Conservation (phyloP, 2,797 vertebrate species). For the Crenuchus spilurus region DNA sequence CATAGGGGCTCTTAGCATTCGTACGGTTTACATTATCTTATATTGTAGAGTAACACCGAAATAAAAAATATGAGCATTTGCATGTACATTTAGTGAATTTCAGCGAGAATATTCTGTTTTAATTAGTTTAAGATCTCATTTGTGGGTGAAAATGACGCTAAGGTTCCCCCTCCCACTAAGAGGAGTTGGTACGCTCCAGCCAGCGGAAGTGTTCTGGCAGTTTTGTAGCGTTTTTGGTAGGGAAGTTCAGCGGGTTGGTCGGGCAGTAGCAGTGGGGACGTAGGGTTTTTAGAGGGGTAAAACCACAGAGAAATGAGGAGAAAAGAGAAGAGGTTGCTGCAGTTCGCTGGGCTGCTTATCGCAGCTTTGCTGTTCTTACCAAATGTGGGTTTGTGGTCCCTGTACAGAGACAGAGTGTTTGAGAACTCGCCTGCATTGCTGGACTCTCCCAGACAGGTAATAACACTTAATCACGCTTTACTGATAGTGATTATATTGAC, state of each 20-base stretch:
- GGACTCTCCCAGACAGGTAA: slow-evolving; percentile 69
- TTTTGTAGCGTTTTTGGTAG: not conserved
- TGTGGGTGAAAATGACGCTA: too few species aligned
- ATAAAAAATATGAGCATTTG: too few species aligned
- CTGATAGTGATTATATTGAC: too few species aligned
- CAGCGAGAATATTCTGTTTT: too few species aligned
- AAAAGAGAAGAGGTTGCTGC: slow-evolving; percentile 91
- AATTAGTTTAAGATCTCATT: too few species aligned
- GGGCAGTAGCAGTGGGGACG: not conserved
- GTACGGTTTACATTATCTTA: too few species aligned
- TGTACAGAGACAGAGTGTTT: slow-evolving; percentile 87
- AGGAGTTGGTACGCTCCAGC: not conserved
- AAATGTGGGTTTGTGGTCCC: slow-evolving; percentile 92
- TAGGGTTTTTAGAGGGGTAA: not conserved
- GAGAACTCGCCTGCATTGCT: slow-evolving; percentile 75
- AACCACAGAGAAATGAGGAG: slow-evolving; percentile 81
- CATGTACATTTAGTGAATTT: too few species aligned
- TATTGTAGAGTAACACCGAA: too few species aligned
- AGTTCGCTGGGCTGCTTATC: slow-evolving; percentile 86
- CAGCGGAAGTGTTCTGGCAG: slow-evolving; percentile 15
- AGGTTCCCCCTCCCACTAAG: not conserved
- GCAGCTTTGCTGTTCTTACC: slow-evolving; percentile 88
- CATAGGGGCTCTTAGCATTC: not conserved
- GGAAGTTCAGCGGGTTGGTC: too few species aligned
- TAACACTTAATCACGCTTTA: too few species aligned